Evolutionary conservation across 2,797 vertebrate genomes (phyloP), one percentile per base, ranked within the genome.

Genomic region (Chromis chromis): DNA sequence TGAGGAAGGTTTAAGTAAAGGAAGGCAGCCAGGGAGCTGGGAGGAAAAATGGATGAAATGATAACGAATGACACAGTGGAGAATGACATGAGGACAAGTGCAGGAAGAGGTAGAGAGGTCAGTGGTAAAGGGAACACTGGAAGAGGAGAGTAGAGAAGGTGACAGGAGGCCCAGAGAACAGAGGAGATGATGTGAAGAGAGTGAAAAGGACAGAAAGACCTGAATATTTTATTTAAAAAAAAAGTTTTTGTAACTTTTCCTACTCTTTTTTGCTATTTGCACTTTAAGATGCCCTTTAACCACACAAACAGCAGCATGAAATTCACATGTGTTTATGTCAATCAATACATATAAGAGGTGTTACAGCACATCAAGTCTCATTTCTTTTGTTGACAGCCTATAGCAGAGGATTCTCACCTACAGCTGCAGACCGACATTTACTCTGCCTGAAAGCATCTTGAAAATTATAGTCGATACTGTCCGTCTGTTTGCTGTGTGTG

Each of bases 71-170:
- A 39, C 57, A 64, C 7, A 42, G 36, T 19, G 6, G 59, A 31
- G 12, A 61, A 25, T 56, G 65, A 62, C n/a, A 56, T 48, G 53
- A 58, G 21, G 55, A 40, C 24, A 21, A 61, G 58, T 36, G 61
- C 27, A 74, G 57, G 25, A 65, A n/a, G 28, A 16, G 42, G 53
- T 61, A 57, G 10, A 1, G 46, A 80, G 82, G 81, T 79, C 67
- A 74, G 24, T 11, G 54, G 50, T 36, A 33, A 63, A 64, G 56
- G 70, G 31, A 61, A 55, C 49, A 52, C 27, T 57, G 31, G 59
- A 44, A 65, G 48, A 64, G 2, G 14, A 31, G 57, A 54, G 31
- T 31, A 64, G 33, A 72, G 66, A 78, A 69, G 63, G 52, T 69
- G 67, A 69, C 48, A 64, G 36, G 61, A 63, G 74, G 62, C 59